A percentile compares a stretch with the other conserved stretches of the same genome.
These are phyloP conservation scores for Ericerus pela DNA, from an alignment of 1,140 invertebrate species.

Conservation along the genomic window DNA sequence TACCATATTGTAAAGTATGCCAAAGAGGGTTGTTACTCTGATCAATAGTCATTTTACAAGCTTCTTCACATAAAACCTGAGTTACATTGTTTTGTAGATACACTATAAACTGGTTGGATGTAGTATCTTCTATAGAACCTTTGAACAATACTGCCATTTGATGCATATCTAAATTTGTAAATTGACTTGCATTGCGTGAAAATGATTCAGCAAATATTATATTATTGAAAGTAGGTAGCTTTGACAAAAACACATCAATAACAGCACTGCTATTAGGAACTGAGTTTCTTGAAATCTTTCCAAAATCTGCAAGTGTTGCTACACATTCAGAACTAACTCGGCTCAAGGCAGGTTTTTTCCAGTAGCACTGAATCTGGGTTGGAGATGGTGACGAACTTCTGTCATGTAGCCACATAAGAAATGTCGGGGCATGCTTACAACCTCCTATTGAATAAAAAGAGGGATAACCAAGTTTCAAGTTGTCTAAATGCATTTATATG, in stretches of 20 bases:
- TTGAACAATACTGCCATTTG: background rate
- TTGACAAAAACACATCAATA: background rate
- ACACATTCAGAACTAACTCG: background rate
- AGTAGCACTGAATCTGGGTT: constrained; percentile 29
- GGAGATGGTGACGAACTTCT: constrained; percentile 30
- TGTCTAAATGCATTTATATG: too few species aligned
- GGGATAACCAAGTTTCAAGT: too few species aligned
- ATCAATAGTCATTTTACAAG: background rate
- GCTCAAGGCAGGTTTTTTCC: constrained; percentile 20
- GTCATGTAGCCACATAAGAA: constrained; percentile 31
- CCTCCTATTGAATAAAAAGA: constrained; percentile 24
- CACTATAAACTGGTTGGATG: background rate
- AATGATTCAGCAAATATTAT: background rate
- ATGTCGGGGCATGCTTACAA: constrained; percentile 31
- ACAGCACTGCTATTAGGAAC: background rate
- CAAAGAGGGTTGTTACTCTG: constrained; percentile 17
- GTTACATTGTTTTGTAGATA: background rate
- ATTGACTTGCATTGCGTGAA: background rate
- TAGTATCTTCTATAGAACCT: background rate
- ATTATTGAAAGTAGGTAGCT: background rate
- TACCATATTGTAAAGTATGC: constrained; percentile 25
- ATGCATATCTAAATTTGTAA: background rate
- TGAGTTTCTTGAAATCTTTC: background rate
- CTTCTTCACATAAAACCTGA: background rate
- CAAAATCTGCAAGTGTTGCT: constrained; percentile 1